phyloP scores from a whole-genome alignment of 2,888 invertebrate genomes.

The Zootermopsis nevadensis region DNA sequence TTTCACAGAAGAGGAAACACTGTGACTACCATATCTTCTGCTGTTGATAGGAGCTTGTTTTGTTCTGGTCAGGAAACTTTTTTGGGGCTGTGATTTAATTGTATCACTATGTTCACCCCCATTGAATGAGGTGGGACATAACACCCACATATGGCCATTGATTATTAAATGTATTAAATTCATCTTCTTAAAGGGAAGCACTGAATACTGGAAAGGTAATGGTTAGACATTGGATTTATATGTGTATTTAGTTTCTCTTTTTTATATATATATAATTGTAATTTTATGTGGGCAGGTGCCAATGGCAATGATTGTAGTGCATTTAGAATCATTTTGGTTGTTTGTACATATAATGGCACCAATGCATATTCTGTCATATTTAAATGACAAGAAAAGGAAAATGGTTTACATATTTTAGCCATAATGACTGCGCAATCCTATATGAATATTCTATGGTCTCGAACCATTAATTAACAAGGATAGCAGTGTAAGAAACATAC shows the following conservation, averaged over 20 bases:
- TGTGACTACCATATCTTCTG: too few species aligned
- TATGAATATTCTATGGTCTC: too few species aligned
- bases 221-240: slow-evolving; percentile 12
- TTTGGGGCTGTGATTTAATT: too few species aligned
- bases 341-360: not conserved
- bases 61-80: too few species aligned
- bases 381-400: not conserved
- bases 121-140: too few species aligned
- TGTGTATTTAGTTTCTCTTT: not conserved
- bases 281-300: not conserved
- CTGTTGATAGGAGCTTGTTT: too few species aligned
- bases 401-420: not conserved
- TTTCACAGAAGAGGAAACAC: too few species aligned
- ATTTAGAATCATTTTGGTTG: not conserved
- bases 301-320: not conserved
- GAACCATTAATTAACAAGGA: slow-evolving; percentile 2
- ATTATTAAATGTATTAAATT: too few species aligned
- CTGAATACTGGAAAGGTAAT: not conserved
- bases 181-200: not conserved
- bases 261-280: slow-evolving; percentile 7
- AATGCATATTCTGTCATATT: slow-evolving; percentile 12
- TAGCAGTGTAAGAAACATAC: not conserved
- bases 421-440: not conserved
- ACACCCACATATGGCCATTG: too few species aligned
- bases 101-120: too few species aligned